Conservation (phyloP, 2,888 invertebrate species). For the Ischnura elegans region DNA sequence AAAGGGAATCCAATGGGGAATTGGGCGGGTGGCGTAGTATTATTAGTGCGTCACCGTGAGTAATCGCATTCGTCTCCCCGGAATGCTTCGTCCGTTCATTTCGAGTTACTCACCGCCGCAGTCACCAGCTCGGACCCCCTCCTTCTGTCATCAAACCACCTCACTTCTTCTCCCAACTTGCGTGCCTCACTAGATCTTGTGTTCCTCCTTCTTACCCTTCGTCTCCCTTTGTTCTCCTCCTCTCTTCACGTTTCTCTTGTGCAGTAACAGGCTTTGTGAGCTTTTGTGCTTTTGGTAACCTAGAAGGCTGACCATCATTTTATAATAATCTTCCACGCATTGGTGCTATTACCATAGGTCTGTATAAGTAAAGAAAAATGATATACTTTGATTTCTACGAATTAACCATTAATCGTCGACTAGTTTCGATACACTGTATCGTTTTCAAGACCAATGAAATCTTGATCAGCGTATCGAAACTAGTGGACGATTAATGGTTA, state of each 20-base stretch:
- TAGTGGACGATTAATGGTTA: too few relatives aligned
- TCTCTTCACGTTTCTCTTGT: background rate
- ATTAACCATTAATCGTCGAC: too few relatives aligned
- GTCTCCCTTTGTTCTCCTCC: background rate
- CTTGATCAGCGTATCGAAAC: too few relatives aligned
- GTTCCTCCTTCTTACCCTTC: background rate
- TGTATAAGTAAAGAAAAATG: too few relatives aligned
- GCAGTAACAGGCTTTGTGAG: background rate
- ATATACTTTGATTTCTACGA: too few relatives aligned
- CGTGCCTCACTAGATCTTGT: background rate
- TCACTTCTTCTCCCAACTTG: background rate
- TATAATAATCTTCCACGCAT: too few relatives aligned
- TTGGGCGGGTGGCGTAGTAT: background rate
- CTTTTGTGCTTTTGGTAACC: background rate
- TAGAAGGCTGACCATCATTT: background rate
- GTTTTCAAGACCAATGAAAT: too few relatives aligned
- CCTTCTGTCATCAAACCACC: background rate
- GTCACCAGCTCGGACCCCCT: background rate
- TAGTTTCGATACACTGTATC: too few relatives aligned
- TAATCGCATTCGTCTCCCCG: conserved; percentile 49
- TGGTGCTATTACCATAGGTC: too few relatives aligned
- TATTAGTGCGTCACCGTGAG: conserved; percentile 57
- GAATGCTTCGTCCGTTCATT: background rate
- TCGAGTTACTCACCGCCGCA: background rate
- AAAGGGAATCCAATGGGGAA: background rate